Conservation (phyloP, 2,888 invertebrate genomes). For the Latheticus oryzae region DNA sequence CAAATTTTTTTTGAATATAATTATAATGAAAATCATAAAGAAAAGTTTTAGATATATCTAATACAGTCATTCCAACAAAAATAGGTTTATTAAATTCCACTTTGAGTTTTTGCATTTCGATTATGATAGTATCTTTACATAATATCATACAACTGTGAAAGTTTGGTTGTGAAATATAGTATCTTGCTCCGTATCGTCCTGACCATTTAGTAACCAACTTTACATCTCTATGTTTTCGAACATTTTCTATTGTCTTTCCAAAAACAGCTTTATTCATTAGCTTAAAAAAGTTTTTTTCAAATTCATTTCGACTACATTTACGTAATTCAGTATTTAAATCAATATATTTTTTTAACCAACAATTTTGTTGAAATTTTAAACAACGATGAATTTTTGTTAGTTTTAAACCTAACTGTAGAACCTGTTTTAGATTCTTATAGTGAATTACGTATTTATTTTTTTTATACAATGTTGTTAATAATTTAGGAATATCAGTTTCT, state of each 20-base stretch:
- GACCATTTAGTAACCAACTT: conserved; percentile 38
- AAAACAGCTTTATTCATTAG: conserved; percentile 57
- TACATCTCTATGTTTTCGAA: conserved; percentile 28
- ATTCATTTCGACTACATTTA: conserved; percentile 42
- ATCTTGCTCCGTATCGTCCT: conserved; percentile 41
- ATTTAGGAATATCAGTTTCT: neutral
- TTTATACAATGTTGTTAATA: neutral
- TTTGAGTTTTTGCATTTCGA: conserved; percentile 51
- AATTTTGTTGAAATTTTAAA: conserved; percentile 1
- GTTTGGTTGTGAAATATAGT: conserved; percentile 50
- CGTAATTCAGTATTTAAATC: conserved; percentile 49
- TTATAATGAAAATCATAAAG: conserved; percentile 60
- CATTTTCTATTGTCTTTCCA: conserved; percentile 7
- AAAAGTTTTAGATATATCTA: conserved; percentile 57
- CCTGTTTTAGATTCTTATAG: neutral
- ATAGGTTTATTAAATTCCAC: conserved; percentile 56
- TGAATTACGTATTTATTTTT: neutral
- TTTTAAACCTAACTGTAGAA: neutral
- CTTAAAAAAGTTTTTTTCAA: conserved; percentile 60
- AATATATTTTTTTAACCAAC: conserved; percentile 12
- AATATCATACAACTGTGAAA: conserved; percentile 53
- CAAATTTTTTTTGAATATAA: conserved; percentile 51
- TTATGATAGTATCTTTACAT: conserved; percentile 53
- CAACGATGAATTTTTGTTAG: conserved; percentile 2
- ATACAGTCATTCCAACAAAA: conserved; percentile 55